Percentiles rank a stretch among this genome's conserved stretches.
Evolutionary conservation across 2,113 vertebrate genomes (phyloP).

Genomic region (Albula goreensis): DNA sequence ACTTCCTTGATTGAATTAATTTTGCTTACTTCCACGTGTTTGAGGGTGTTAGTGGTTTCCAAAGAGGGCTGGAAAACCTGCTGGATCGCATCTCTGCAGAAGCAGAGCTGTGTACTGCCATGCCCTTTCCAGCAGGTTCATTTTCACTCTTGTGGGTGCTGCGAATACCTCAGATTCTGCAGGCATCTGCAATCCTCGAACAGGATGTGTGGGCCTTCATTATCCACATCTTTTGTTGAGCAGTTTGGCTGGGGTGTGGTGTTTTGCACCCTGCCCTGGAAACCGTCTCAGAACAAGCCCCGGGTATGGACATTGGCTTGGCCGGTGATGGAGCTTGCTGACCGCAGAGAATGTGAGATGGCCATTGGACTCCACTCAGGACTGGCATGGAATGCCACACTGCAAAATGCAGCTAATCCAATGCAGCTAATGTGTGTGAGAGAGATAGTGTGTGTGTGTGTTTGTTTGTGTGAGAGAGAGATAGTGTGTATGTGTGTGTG

Average conservation of each 20-base stretch:
- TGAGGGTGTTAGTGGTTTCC: neutral
- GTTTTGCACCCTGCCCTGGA: neutral
- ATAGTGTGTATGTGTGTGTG: conserved; percentile 18
- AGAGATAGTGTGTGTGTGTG: conserved; percentile 31
- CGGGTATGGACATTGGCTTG: neutral
- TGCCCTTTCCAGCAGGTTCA: neutral
- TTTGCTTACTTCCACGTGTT: neutral
- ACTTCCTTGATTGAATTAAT: neutral
- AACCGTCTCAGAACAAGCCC: neutral
- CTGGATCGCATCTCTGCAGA: neutral
- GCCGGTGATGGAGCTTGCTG: neutral
- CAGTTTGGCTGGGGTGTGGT: neutral
- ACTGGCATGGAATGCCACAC: neutral
- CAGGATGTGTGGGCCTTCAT: neutral
- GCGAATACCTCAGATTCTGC: neutral
- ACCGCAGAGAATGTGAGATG: neutral
- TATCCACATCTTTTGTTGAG: neutral
- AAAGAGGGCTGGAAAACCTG: neutral
- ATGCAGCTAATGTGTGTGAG: neutral
- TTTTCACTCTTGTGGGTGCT: neutral
- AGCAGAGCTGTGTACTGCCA: neutral
- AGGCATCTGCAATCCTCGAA: neutral
- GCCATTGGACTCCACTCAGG: neutral
- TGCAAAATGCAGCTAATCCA: neutral
- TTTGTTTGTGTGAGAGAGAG: neutral